Evolutionary conservation across 2,113 vertebrate genomes (phyloP), one percentile per base, ranked within the genome.

Genomic region (Hippocampus abdominalis): DNA sequence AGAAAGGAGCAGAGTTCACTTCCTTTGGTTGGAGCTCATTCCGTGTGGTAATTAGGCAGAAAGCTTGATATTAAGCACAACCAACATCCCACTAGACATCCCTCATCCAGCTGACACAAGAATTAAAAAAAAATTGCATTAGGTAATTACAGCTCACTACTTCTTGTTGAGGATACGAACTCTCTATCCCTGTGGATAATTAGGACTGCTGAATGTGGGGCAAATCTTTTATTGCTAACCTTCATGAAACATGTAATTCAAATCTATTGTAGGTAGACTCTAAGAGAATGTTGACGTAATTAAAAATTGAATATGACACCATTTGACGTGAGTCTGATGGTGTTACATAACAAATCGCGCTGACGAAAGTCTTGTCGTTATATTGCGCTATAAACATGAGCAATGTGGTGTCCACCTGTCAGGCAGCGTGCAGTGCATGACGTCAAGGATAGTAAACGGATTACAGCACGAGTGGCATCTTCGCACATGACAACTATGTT

Each of bases 71-170:
- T 84, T 73, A 81, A 56, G 78, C 65, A 79, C 61, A 76, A 70
- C 82, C 75, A 77, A 63, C 61, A 63, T 63, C 60, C 60, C 59
- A 61, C 29, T 81, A 10, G 66, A 69, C 69, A 75, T 76, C 69
- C 68, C 53, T 78, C 74, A 83, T 82, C 2, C 48, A 78, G 70
- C 67, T 75, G 75, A 84, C 75, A 72, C 72, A 77, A 79, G 63
- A 40, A 80, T 80, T n/a, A n/a, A 68, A 71, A 84, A 80, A 68
- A 84, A 78, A 70, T 72, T 70, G 80, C 69, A 73, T 79, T 78
- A 77, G 80, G 77, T 87, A 82, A 88, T 89, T 82, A 87, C 71
- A 83, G 80, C 62, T 75, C 80, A 85, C 63, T 62, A 78, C 79
- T 80, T 62, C 78, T 83, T 78, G 75, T 83, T 76, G 70, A 64